These are phyloP conservation scores for Thymelicus lineola DNA, from an alignment of 2,888 invertebrate species.

Conservation along the genomic window DNA sequence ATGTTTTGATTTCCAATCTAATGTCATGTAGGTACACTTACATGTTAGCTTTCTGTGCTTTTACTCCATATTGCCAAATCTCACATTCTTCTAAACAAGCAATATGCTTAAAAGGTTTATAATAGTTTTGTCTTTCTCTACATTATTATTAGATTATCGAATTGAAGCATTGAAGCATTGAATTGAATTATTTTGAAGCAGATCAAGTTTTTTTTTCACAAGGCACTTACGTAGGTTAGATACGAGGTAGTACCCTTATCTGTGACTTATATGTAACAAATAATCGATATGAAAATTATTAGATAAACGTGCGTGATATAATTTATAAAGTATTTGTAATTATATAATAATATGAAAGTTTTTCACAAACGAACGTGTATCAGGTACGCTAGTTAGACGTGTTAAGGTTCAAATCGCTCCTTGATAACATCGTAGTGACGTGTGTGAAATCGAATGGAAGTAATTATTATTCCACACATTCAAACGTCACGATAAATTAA, in stretches of 20 bases:
- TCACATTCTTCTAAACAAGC: no score
- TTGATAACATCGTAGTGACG: constrained; percentile 50
- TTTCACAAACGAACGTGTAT: constrained; percentile 22
- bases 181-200: background rate
- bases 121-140: no score
- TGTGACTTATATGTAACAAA: constrained; percentile 1
- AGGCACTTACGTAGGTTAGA: background rate
- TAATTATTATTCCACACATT: constrained; percentile 63
- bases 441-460: constrained; percentile 69
- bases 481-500: constrained; percentile 60
- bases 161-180: no score
- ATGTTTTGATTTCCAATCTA: no score
- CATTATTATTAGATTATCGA: no score
- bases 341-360: constrained; percentile 38
- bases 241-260: background rate
- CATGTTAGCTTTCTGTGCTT: no score
- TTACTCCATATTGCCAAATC: no score
- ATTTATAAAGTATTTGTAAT: constrained; percentile 26
- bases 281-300: constrained; percentile 6
- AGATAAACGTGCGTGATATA: constrained; percentile 29
- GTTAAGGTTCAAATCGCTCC: constrained; percentile 31
- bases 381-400: constrained; percentile 28
- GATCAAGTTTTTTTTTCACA: background rate
- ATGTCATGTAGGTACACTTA: no score
- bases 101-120: no score